Evolutionary conservation across 2,797 vertebrate genomes (phyloP), one percentile per base, ranked within the genome.

Genomic region (Echeneis naucrates): DNA sequence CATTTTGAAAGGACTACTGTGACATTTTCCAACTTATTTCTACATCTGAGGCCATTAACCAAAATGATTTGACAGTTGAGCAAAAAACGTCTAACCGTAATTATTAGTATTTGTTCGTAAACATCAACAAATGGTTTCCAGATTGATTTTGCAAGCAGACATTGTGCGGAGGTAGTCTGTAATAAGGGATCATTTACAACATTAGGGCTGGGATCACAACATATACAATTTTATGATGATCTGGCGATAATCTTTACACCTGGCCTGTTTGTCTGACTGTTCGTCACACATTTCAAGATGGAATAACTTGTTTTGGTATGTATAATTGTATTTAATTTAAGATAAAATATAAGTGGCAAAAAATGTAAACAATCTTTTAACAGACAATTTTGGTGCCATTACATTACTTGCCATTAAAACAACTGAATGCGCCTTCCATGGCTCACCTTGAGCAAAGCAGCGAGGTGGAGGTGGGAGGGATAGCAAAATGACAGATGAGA

Each of bases 401-500:
- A 5, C 42, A 55, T 69, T 58, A 54, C 26, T 17, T 7, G n/a
- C 4, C 11, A 40, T 7, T 38, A 23, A 54, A 26, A 44, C 11
- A 38, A 67, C 11, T 24, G 47, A 71, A 33, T 70, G 2, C 4
- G n/a, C 65, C n/a, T 14, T 50, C 30, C 3, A 51, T 11, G 21
- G n/a, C 27, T 53, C 5, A 13, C 24, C 30, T 21, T 5, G 58
- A 70, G 53, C 10, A 17, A 26, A 26, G 65, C 60, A 60, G 51
- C 8, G 26, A 61, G 48, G 48, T 30, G 53, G 57, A 57, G 40
- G 45, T 2, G 42, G 56, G 47, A 35, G 60, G 75, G 52, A 65
- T 60, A 7, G 38, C 5, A 30, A 33, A 26, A 74, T 58, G 77
- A 83, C 26, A 35, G 78, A 82, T 48, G 65, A 85, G 70, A 26